Base-by-base conservation (phyloP, 1,140 invertebrate genomes). In the Heterodera schachtii region DNA sequence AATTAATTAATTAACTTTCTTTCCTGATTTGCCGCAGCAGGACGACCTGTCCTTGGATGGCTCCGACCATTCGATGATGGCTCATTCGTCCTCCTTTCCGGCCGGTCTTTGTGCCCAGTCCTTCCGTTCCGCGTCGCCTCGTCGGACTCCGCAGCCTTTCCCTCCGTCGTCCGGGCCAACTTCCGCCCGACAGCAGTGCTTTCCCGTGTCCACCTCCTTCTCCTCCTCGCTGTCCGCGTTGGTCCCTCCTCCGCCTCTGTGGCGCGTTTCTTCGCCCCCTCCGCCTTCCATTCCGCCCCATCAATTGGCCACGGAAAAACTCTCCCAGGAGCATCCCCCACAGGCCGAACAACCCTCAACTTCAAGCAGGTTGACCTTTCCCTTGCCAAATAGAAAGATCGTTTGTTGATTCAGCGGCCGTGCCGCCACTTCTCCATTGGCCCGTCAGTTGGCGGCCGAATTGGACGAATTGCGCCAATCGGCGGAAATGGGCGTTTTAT, bases 381-480 rank as follows among this genome's bases (percentile, higher is more conserved):
- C 31, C 47, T 19, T 16, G n/a, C 49, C 49, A 66, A 69, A 52
- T 46, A 0, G 3, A 41, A 16, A 52, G 11, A 60, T 19, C 16
- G 11, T 85, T 81, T 52, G 49, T 76, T 67, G 31, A 31, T 82
- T 69, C 64, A 86, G 86, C 44, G 82, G 84, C n/a, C 79, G 85
- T 57, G 75, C 85, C 19, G 87, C 88, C 41, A 81, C 88, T 9
- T 88, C 88, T 21, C 88, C 88, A 13, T 84, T 88, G 21, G 88
- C 88, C 21, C 78, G 89, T 6, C 89, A 90, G 79, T 64, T 89
- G 49, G 88, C 88, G n/a, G 89, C 89, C n/a, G 88, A 89, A 75
- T 79, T 89, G 7, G 88, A 89, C 76, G 89, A 89, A 75, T 79
- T 89, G 13, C 80, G 87, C 46, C 80, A 86, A 41, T 83, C 79